A percentile compares a stretch with the other conserved stretches of the same genome.
Conservation (phyloP, 2,113 vertebrate genomes). For the Otus sunia region DNA sequence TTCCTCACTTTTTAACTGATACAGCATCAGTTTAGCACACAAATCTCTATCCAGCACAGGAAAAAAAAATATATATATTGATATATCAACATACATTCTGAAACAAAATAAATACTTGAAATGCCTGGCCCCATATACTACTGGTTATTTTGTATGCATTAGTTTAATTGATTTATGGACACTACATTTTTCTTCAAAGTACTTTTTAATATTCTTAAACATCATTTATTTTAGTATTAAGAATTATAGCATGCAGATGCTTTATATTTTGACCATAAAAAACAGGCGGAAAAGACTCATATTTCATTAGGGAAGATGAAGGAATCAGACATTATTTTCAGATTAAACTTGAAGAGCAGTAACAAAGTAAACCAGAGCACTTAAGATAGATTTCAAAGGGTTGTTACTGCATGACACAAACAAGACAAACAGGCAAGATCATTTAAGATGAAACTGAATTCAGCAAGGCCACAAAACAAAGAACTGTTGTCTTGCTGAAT, state of each 20-base stretch:
- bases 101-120: not conserved
- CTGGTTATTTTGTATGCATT: conserved; percentile 1
- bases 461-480: not conserved
- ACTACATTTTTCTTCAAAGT: conserved; percentile 38
- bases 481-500: not conserved
- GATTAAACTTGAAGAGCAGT: conserved; percentile 11
- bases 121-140: not conserved
- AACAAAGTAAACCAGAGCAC: conserved; percentile 43
- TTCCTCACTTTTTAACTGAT: not conserved
- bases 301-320: conserved; percentile 32
- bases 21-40: not conserved
- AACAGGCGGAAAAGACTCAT: conserved; percentile 4
- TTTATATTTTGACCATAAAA: conserved; percentile 40
- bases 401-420: conserved; percentile 49
- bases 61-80: not conserved
- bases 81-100: not conserved
- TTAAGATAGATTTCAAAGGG: conserved; percentile 30
- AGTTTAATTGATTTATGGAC: conserved; percentile 56
- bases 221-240: conserved; percentile 26
- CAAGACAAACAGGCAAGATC: conserved; percentile 46
- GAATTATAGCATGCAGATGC: conserved; percentile 46
- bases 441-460: conserved; percentile 15
- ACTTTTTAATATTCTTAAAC: conserved; percentile 52
- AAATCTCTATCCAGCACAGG: not conserved
- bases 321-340: conserved; percentile 7